phyloP scores from a whole-genome alignment of 2,888 invertebrate species.

The Drosophila meridionalis region DNA sequence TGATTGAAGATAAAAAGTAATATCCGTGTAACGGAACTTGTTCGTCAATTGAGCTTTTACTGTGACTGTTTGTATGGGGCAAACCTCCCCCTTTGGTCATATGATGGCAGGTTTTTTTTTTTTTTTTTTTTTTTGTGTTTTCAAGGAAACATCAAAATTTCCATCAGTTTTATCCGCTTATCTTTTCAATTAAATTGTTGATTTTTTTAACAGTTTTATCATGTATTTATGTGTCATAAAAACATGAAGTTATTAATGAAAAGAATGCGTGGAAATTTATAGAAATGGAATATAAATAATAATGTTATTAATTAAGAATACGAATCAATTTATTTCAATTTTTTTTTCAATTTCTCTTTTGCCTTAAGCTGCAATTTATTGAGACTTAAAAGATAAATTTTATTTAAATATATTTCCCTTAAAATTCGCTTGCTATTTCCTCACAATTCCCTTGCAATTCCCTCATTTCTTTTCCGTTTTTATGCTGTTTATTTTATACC shows the following conservation, averaged over 20 bases:
- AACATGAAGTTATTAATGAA: not conserved
- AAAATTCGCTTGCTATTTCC: not conserved
- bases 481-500: not conserved
- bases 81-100: not conserved
- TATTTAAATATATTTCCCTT: conserved; percentile 1
- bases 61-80: not conserved
- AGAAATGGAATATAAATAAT: not conserved
- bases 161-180: conserved; percentile 1
- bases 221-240: not conserved
- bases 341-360: not conserved
- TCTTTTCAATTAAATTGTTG: conserved; percentile 5
- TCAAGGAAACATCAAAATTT: not conserved
- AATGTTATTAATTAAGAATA: not conserved
- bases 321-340: not conserved
- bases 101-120: not conserved
- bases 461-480: not conserved
- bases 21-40: conserved; percentile 4
- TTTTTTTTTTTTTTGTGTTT: not conserved
- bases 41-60: not conserved
- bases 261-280: not conserved
- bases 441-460: not conserved
- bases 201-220: not conserved
- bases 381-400: not conserved
- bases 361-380: not conserved
- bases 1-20: not conserved